Evolutionary conservation across 2,797 vertebrate species (phyloP).

Genomic region (Sorex maritimensis): DNA sequence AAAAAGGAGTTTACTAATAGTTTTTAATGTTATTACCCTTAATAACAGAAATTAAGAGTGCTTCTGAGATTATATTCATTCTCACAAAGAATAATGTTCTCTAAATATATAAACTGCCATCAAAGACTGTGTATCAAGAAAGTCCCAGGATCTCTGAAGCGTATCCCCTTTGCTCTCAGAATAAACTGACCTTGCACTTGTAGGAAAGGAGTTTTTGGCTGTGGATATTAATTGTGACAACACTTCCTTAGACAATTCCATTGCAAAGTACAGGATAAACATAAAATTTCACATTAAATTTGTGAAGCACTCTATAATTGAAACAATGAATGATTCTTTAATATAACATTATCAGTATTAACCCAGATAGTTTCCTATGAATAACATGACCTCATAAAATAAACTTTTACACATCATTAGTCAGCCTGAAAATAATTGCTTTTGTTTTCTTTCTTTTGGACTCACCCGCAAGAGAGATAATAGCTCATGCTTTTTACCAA

Average conservation of each 20-base stretch:
- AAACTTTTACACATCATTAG: background rate
- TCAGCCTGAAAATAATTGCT: slow-evolving; percentile 66
- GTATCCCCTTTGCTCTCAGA: background rate
- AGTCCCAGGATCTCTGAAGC: background rate
- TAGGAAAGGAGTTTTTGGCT: background rate
- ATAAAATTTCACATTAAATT: background rate
- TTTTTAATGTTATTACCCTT: background rate
- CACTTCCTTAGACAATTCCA: background rate
- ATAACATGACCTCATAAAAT: slow-evolving; percentile 48
- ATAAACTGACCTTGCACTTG: background rate
- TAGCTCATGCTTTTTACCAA: slow-evolving; percentile 50
- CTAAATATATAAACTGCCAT: slow-evolving; percentile 19
- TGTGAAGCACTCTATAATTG: background rate
- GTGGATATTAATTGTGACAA: background rate
- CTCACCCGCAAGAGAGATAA: slow-evolving; percentile 61
- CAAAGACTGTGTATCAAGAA: background rate
- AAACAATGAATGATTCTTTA: background rate
- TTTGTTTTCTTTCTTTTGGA: slow-evolving; percentile 23
- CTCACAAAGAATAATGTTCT: slow-evolving; percentile 12
- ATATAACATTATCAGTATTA: background rate
- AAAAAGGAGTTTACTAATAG: slow-evolving; percentile 8
- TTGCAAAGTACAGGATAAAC: background rate
- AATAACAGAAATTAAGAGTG: slow-evolving; percentile 36
- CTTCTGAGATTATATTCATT: background rate
- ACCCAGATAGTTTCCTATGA: slow-evolving; percentile 46